Percentiles rank a stretch among this genome's conserved stretches.
Evolutionary conservation across 2,797 vertebrate genomes (phyloP).

Genomic region (Zenarchopterus dispar): DNA sequence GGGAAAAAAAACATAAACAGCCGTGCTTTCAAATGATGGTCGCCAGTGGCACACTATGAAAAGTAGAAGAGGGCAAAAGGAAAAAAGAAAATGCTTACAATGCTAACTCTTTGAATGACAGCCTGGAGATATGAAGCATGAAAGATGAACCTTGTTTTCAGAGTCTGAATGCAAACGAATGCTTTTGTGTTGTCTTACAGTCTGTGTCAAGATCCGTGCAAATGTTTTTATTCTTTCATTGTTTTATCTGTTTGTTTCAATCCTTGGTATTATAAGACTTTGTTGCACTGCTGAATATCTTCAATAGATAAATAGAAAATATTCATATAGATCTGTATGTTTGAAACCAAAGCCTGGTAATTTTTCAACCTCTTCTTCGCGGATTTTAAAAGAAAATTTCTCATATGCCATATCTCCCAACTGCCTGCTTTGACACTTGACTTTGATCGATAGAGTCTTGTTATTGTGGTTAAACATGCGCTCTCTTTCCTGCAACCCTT

Average conservation of each 20-base stretch:
- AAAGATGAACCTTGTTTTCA: slow-evolving; percentile 56
- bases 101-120: slow-evolving; percentile 72
- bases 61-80: slow-evolving; percentile 42
- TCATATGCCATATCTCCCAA: slow-evolving; percentile 57
- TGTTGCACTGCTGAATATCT: slow-evolving; percentile 14
- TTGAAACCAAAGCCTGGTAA: slow-evolving; percentile 4
- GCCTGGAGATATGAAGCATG: slow-evolving; percentile 57
- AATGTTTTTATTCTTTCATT: slow-evolving; percentile 23
- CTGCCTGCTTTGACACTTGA: slow-evolving; percentile 78
- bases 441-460: slow-evolving; percentile 80
- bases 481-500: slow-evolving; percentile 65
- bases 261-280: slow-evolving; percentile 29
- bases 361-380: slow-evolving; percentile 14
- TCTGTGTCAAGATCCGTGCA: slow-evolving; percentile 38
- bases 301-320: slow-evolving; percentile 13
- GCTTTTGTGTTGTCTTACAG: slow-evolving; percentile 36
- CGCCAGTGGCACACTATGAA: slow-evolving; percentile 63
- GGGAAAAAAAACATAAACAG: slow-evolving; percentile 74
- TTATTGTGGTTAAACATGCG: slow-evolving; percentile 72
- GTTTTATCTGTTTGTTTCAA: slow-evolving; percentile 23
- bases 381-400: slow-evolving; percentile 51
- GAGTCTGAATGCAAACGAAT: slow-evolving; percentile 37
- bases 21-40: slow-evolving; percentile 74
- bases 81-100: slow-evolving; percentile 73
- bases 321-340: slow-evolving; percentile 6